Evolutionary conservation across 2,113 vertebrate species (phyloP).

Genomic region (Mandrillus leucophaeus): DNA sequence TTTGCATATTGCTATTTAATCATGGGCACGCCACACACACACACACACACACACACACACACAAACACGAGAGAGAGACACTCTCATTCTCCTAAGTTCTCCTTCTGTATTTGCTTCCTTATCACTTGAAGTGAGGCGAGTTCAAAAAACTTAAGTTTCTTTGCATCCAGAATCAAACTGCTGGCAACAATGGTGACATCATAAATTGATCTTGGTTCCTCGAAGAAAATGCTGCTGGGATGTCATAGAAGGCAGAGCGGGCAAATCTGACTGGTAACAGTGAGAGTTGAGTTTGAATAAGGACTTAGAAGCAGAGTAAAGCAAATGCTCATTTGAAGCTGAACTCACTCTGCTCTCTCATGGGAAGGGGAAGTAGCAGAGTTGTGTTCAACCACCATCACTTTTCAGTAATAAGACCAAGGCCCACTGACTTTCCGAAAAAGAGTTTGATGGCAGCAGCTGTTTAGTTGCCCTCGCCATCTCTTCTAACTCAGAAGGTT

Average conservation of each 20-base stretch:
- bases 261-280: not conserved
- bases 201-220: not conserved
- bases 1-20: not conserved
- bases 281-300: not conserved
- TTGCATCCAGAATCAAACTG: not conserved
- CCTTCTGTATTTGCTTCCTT: constrained; percentile 11
- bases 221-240: not conserved
- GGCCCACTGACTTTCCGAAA: not conserved
- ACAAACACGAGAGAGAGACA: not conserved
- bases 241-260: not conserved
- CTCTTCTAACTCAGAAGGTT: not conserved
- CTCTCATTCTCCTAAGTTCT: not conserved
- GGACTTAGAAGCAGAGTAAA: not conserved
- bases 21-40: not conserved
- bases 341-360: not conserved
- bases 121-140: not conserved
- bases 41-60: not conserved
- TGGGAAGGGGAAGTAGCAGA: not conserved
- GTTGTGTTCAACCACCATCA: not conserved
- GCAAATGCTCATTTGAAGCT: not conserved
- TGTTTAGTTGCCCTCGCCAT: not conserved
- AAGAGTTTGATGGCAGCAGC: not conserved
- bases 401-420: too few relatives aligned
- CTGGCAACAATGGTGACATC: not conserved
- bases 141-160: not conserved